Conservation (phyloP, 92 coral and sea anemone genomes). For the Palythoa caribaeorum region DNA sequence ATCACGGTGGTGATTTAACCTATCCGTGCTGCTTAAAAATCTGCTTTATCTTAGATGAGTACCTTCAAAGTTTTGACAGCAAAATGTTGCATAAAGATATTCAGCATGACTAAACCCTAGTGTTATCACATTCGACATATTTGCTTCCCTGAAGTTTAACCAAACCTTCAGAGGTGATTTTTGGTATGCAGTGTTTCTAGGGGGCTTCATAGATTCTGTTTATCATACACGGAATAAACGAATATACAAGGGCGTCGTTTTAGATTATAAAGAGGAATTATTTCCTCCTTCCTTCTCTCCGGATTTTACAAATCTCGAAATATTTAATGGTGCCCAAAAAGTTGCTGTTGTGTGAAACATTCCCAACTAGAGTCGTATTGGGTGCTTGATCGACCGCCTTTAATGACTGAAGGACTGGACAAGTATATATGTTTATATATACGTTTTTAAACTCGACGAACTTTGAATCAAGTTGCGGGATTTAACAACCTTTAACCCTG, state of each 20-base stretch:
- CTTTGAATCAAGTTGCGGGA: neutral
- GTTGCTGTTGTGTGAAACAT: neutral
- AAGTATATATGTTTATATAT: neutral
- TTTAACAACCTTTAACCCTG: neutral
- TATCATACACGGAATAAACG: slow-evolving; percentile 17
- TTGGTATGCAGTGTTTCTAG: neutral
- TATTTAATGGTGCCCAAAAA: neutral
- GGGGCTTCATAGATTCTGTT: slow-evolving; percentile 14
- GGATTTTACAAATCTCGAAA: neutral
- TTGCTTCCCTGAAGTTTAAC: neutral
- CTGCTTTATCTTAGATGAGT: neutral
- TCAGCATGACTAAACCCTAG: neutral
- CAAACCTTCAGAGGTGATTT: neutral
- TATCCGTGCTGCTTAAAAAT: neutral
- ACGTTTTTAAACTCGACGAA: neutral
- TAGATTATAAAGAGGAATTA: slow-evolving; percentile 9
- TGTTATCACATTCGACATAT: neutral
- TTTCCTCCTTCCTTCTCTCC: neutral
- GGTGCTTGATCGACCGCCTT: neutral
- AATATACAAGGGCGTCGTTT: slow-evolving; percentile 26
- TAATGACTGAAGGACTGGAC: neutral
- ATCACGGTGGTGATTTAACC: neutral
- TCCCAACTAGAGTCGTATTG: neutral
- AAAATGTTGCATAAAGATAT: neutral
- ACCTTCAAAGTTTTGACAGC: neutral